Evolutionary conservation across 2,888 invertebrate genomes (phyloP), one percentile per base, ranked within the genome.

Genomic region (Caradrina kadenii): DNA sequence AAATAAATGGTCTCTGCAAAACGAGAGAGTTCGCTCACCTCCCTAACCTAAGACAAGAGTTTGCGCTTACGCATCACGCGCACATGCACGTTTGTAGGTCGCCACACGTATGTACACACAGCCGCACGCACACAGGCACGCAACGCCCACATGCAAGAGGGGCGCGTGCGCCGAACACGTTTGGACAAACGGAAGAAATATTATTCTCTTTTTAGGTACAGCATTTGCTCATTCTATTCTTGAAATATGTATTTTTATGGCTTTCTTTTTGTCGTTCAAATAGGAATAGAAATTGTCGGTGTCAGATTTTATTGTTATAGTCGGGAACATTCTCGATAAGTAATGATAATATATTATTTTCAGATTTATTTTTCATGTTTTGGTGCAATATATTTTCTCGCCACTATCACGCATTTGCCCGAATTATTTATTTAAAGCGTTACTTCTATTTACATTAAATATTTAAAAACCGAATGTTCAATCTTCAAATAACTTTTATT

Each of bases 1-100:
- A 96, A 95, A 95, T 95, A 96, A 94, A 95, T 92, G 93, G 93
- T 92, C 93, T 92, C 93, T 91, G 93, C 91, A 84, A 92, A 93
- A 92, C 83, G 83, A 89, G 92, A 92, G 93, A 93, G 95, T 95
- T 95, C 95, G 93, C 91, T 94, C 94, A 95, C 95, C 95, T 95
- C 94, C 95, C 95, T 96, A 96, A 96, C 95, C 95, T 96, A 95
- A 96, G 95, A 95, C 95, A 95, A 95, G 95, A 94, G 93, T 92
- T 80, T 83, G 84, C 81, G 82, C 91, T 91, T 92, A 93, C 92
- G 93, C 92, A 92, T 84, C 90, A 89, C 92, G 85, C 93, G 88
- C 90, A 90, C 92, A 86, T 69, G 73, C 81, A 75, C 78, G 82
- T 87, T 87, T 89, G 88, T 91, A 90, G 90, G 91, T 91, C 88